phyloP scores from a whole-genome alignment of 2,888 invertebrate species.

The Phragmatobia fuliginosa region DNA sequence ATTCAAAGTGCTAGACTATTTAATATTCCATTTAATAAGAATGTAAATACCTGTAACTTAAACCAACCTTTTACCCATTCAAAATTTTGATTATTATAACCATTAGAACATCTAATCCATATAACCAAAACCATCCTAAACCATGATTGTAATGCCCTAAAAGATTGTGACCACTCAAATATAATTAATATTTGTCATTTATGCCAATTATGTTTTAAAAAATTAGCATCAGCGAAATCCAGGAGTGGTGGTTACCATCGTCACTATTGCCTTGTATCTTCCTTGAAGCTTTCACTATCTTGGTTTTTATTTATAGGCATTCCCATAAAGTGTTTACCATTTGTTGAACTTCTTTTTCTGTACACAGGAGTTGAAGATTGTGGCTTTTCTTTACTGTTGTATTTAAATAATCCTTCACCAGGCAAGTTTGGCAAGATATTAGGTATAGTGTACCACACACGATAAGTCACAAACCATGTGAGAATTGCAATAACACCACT shows the following conservation, averaged over 20 bases:
- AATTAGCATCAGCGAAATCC: too few relatives aligned
- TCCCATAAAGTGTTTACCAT: slow-evolving; percentile 91
- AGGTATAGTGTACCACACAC: slow-evolving; percentile 90
- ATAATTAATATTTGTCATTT: not conserved
- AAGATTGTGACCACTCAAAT: slow-evolving; percentile 12
- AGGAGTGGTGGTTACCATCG: too few relatives aligned
- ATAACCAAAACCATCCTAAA: slow-evolving; percentile 14
- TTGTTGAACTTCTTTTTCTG: slow-evolving; percentile 79
- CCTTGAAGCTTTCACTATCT: slow-evolving; percentile 67
- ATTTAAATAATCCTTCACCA: slow-evolving; percentile 93
- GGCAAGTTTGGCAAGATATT: slow-evolving; percentile 89
- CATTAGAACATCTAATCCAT: not conserved
- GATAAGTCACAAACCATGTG: slow-evolving; percentile 96
- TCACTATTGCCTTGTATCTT: slow-evolving; percentile 67
- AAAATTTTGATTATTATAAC: not conserved
- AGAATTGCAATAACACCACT: slow-evolving; percentile 95
- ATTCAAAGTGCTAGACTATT: not conserved
- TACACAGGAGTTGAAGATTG: slow-evolving; percentile 63
- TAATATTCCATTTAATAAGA: not conserved
- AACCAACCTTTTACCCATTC: not conserved
- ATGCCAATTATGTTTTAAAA: too few relatives aligned
- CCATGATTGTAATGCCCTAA: slow-evolving; percentile 7
- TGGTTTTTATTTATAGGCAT: slow-evolving; percentile 89
- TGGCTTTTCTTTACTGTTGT: slow-evolving; percentile 88
- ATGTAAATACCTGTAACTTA: not conserved